These are phyloP conservation scores for Gadopsis bispinosus DNA, from an alignment of 2,797 vertebrate genomes.

Conservation along the genomic window DNA sequence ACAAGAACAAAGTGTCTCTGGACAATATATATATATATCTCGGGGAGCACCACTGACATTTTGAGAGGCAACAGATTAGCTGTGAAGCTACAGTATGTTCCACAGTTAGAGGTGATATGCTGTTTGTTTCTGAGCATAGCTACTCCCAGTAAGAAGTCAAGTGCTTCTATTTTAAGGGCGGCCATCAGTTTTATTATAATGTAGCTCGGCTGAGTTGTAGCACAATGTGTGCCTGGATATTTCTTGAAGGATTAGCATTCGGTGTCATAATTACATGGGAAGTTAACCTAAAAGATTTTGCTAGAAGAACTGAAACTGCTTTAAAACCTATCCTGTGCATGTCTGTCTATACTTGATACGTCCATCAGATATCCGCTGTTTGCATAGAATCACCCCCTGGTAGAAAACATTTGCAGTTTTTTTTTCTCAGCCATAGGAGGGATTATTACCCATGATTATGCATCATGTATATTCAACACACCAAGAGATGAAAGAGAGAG, in stretches of 20 bases:
- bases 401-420: constrained; percentile 34
- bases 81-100: constrained; percentile 23
- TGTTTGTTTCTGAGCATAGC: constrained; percentile 38
- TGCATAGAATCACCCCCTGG: constrained; percentile 26
- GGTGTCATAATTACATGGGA: constrained; percentile 43
- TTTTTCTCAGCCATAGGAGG: constrained; percentile 49
- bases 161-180: constrained; percentile 16
- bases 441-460: constrained; percentile 74
- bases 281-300: constrained; percentile 28
- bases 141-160: constrained; percentile 36
- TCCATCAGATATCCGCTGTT: constrained; percentile 49
- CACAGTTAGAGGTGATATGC: constrained; percentile 29
- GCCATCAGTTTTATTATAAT: constrained; percentile 34
- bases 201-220: constrained; percentile 18
- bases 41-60: constrained; percentile 33
- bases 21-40: constrained; percentile 23
- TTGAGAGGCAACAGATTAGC: constrained; percentile 46
- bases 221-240: constrained; percentile 22
- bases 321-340: constrained; percentile 36
- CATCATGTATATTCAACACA: constrained; percentile 75
- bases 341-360: constrained; percentile 44
- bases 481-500: constrained; percentile 46
- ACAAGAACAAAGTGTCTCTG: constrained; percentile 25
- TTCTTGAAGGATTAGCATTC: constrained; percentile 43
- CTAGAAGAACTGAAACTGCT: constrained; percentile 21